Conservation (phyloP, 2,888 invertebrate species). For the Orchesella flavescens region DNA sequence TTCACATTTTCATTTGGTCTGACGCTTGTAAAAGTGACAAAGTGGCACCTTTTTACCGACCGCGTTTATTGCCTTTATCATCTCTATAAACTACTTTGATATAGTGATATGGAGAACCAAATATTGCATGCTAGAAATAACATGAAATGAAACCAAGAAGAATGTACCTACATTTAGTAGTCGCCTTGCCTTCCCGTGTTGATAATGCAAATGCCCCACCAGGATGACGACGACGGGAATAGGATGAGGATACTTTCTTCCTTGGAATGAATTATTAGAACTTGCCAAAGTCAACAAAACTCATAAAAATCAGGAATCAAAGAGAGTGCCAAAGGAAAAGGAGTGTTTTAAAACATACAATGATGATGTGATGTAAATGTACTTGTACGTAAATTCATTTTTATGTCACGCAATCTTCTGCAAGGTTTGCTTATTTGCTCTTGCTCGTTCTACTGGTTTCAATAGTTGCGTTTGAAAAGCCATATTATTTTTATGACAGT, state of each 20-base stretch:
- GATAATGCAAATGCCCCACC: not conserved
- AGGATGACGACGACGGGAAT: not conserved
- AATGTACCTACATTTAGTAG: not conserved
- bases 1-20: constrained; percentile 41
- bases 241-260: not conserved
- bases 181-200: not conserved
- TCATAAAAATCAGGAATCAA: constrained; percentile 16
- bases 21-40: constrained; percentile 52
- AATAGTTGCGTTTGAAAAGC: no score
- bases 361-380: no score
- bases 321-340: not conserved
- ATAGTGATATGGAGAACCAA: no score
- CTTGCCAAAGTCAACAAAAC: constrained; percentile 51
- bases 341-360: no score
- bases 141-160: no score
- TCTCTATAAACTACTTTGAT: not conserved
- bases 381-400: no score
- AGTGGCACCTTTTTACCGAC: constrained; percentile 38
- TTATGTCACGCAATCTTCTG: no score
- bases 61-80: constrained; percentile 31
- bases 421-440: no score
- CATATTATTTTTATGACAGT: no score
- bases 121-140: no score
- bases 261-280: constrained; percentile 28
- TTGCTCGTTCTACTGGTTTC: no score